These are phyloP conservation scores for Pteruthius melanotis DNA, from an alignment of 2,113 vertebrate species.

Conservation along the genomic window DNA sequence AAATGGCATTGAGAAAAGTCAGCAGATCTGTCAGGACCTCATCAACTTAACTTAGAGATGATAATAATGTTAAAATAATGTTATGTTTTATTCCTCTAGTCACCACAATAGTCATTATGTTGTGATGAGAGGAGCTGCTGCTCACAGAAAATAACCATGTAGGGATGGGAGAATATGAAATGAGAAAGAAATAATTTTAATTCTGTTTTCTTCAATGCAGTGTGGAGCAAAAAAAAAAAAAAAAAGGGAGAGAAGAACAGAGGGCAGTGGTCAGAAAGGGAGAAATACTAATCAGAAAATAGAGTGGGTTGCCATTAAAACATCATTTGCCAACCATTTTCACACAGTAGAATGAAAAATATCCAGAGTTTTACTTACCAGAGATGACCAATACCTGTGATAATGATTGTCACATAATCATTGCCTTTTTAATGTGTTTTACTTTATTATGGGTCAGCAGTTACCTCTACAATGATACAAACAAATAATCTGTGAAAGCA, in stretches of 20 bases:
- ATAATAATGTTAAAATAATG: neutral
- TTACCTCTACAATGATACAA: neutral
- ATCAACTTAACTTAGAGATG: neutral
- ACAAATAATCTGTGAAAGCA: neutral
- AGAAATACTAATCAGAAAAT: neutral
- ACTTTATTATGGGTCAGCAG: neutral
- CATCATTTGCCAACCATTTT: neutral
- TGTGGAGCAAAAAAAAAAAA: neutral
- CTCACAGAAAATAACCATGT: neutral
- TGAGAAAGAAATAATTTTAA: neutral
- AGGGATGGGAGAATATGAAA: neutral
- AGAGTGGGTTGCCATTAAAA: neutral
- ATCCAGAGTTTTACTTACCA: neutral
- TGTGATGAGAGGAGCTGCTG: neutral
- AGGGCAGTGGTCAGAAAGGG: neutral
- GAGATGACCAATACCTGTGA: neutral
- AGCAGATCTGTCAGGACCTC: neutral
- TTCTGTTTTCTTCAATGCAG: neutral
- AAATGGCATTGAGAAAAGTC: conserved; percentile 17
- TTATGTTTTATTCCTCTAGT: neutral
- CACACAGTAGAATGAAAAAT: neutral
- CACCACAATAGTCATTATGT: neutral
- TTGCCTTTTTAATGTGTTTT: neutral
- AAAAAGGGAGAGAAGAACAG: neutral
- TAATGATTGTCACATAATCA: neutral